Evolutionary conservation across 2,888 invertebrate species (phyloP).

Genomic region (Globia sparganii): DNA sequence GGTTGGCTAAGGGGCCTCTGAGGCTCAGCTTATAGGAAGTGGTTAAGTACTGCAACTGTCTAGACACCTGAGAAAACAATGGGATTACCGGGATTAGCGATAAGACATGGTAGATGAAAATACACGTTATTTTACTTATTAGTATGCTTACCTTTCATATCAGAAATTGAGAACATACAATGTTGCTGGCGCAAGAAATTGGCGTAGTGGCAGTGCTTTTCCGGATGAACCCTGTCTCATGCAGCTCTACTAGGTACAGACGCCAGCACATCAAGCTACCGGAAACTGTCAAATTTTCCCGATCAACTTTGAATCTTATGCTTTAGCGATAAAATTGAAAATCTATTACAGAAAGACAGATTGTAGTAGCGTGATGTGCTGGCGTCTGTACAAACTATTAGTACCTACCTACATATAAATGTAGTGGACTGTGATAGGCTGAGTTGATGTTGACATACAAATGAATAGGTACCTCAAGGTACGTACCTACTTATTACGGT

Average conservation of each 20-base stretch:
- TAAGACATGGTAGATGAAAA: not conserved
- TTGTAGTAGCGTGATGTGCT: no score
- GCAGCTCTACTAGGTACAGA: not conserved
- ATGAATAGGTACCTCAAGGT: not conserved
- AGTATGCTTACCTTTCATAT: not conserved
- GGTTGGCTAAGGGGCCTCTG: not conserved
- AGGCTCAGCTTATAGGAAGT: not conserved
- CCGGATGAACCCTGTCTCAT: not conserved
- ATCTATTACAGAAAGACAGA: no score
- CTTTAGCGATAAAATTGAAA: no score
- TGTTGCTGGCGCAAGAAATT: not conserved
- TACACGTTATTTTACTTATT: not conserved
- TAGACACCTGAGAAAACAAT: constrained; percentile 1
- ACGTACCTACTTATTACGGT: not conserved
- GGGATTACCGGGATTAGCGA: not conserved
- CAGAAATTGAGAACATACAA: not conserved
- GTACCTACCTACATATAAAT: not conserved
- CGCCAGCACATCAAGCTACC: no score
- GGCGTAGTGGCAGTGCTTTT: not conserved
- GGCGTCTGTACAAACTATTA: no score
- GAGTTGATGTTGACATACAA: not conserved
- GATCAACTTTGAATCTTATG: no score
- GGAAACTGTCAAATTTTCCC: no score
- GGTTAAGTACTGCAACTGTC: not conserved
- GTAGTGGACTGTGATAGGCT: not conserved